Percentiles rank a stretch among this genome's conserved stretches.
phyloP scores from a whole-genome alignment of 2,797 vertebrate species.

The Tachyglossus aculeatus region DNA sequence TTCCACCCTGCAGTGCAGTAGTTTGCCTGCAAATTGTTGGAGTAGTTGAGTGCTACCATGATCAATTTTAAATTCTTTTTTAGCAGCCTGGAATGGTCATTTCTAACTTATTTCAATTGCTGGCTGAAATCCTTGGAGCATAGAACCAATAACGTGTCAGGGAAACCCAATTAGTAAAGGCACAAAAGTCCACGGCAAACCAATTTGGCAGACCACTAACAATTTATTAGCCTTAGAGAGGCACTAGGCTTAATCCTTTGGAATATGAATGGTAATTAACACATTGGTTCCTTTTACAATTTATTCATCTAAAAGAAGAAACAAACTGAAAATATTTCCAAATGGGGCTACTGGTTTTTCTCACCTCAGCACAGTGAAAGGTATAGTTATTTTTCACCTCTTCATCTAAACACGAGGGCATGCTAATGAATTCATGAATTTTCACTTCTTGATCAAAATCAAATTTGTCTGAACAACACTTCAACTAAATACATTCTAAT shows the following conservation, averaged over 20 bases:
- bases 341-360: not conserved
- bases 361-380: not conserved
- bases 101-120: too few species aligned
- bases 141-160: not conserved
- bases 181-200: not conserved
- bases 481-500: conserved; percentile 34
- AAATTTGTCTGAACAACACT: conserved; percentile 24
- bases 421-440: not conserved
- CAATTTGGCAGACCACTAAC: not conserved
- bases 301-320: conserved; percentile 1
- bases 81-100: too few species aligned
- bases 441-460: conserved; percentile 31
- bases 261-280: not conserved
- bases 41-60: too few species aligned
- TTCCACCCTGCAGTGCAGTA: too few species aligned
- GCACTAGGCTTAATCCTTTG: not conserved
- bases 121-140: not conserved
- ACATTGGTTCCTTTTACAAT: not conserved
- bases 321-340: not conserved
- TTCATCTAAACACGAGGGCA: not conserved
- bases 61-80: too few species aligned
- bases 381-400: not conserved
- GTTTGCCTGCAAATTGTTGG: too few species aligned
- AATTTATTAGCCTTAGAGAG: conserved; percentile 3
- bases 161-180: not conserved